Base-by-base conservation (phyloP, 2,888 invertebrate species). In the Carterocephalus palaemon region DNA sequence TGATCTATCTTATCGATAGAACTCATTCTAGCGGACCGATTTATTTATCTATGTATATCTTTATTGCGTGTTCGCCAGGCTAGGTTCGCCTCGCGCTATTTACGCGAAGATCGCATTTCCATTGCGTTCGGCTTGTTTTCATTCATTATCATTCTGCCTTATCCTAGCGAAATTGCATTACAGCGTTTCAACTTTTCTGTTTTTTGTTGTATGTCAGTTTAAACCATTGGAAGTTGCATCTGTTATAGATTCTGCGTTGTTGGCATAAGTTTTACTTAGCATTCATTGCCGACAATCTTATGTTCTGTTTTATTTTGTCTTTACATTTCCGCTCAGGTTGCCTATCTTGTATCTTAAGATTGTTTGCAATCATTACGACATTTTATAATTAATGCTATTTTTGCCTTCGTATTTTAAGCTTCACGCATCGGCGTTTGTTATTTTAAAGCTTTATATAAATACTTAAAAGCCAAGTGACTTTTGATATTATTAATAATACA, bases 41-140 rank as follows among this genome's bases (percentile, higher is more conserved):
- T 51, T 49, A 52, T 52, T 52, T 52, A 52, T 51, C 52, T 50
- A 36, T 51, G 51, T 50, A 36, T 47, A 50, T 53, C 54, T 50
- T 48, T 42, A 50, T 51, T 47, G 47, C 48, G 38, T 41, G 52
- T 43, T 33, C 47, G 28, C 29, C 40, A n/a, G 34, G 39, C 46
- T 10, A 15, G 37, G 31, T 37, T 20, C 28, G 45, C 45, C 38
- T 33, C 38, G 45, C 45, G 32, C 45, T 45, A 45, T 45, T 45
- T 45, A 45, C 45, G 23, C 24, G 22, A 38, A 24, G 31, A 45
- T 45, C 45, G 38, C 45, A 32, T 45, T 45, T 45, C 37, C 45
- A 45, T 20, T 38, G 20, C 12, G 43, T 31, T 9, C n/a, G 32
- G 24, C 31, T 38, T 38, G 37, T 45, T 45, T 32, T 26, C 37